Conservation (phyloP, 2,113 vertebrate genomes). For the Cinclus cinclus region DNA sequence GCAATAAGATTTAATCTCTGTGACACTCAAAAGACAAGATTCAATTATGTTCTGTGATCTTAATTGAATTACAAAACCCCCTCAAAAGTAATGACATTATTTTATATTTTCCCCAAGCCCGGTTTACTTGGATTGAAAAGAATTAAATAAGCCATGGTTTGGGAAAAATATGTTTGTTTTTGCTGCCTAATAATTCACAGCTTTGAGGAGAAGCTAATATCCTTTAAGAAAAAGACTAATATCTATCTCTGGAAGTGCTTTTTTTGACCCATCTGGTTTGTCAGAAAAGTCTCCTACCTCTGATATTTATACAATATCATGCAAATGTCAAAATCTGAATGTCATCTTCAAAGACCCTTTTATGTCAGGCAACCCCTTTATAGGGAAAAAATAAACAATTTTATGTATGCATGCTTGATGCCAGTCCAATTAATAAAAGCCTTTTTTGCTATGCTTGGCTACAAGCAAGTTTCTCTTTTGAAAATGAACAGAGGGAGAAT, state of each 20-base stretch:
- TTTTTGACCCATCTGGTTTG: constrained; percentile 83
- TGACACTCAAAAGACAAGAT: constrained; percentile 67
- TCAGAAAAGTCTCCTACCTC: constrained; percentile 85
- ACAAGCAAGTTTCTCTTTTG: constrained; percentile 88
- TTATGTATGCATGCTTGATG: constrained; percentile 96
- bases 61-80: constrained; percentile 65
- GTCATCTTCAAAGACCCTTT: constrained; percentile 98
- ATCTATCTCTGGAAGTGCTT: constrained; percentile 64
- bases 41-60: constrained; percentile 68
- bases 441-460: constrained; percentile 88
- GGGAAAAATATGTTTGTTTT: constrained; percentile 74
- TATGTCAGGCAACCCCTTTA: constrained; percentile 95
- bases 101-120: constrained; percentile 59
- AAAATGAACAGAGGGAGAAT: constrained; percentile 92
- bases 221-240: constrained; percentile 76
- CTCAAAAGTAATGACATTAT: constrained; percentile 68
- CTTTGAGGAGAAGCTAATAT: constrained; percentile 74
- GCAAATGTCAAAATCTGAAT: constrained; percentile 99
- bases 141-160: constrained; percentile 60
- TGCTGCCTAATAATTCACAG: constrained; percentile 67
- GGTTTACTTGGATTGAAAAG: constrained; percentile 48
- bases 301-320: constrained; percentile 97
- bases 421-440: constrained; percentile 99
- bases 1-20: constrained; percentile 70
- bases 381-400: constrained; percentile 91